Evolutionary conservation across 2,113 vertebrate species (phyloP).

Genomic region (Pachyramphus minor): DNA sequence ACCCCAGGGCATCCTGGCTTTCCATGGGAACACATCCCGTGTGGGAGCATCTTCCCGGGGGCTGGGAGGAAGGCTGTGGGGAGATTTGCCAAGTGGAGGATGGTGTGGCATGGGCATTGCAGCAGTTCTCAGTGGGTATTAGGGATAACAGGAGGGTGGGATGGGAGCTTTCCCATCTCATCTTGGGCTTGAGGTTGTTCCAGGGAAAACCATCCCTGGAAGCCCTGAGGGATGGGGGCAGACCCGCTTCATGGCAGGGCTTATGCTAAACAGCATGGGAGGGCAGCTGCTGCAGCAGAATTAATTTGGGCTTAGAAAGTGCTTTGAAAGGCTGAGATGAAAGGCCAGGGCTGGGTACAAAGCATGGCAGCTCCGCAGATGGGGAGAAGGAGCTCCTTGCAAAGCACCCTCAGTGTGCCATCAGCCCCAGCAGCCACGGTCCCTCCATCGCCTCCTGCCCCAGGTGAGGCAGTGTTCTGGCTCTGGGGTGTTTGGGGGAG

Average conservation of each 20-base stretch:
- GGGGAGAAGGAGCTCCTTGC: neutral
- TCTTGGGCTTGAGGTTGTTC: neutral
- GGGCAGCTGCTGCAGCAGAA: slow-evolving; percentile 15
- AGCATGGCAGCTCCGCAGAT: neutral
- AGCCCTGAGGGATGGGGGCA: neutral
- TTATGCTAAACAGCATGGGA: neutral
- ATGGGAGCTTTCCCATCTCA: neutral
- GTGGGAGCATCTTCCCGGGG: neutral
- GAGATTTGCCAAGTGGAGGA: neutral
- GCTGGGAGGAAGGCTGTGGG: neutral
- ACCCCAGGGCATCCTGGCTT: accelerated
- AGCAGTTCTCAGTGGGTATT: neutral
- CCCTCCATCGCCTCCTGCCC: neutral
- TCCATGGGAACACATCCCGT: accelerated
- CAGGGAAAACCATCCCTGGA: neutral
- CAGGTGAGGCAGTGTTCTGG: neutral
- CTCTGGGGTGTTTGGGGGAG: neutral
- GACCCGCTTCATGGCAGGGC: neutral
- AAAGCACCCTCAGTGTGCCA: neutral
- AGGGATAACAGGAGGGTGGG: neutral
- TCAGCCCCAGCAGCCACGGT: neutral
- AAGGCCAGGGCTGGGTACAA: neutral
- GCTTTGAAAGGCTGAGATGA: neutral
- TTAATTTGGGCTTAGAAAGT: neutral
- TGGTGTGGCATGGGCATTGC: neutral